Conservation (phyloP, 53 echinoderm and acorn worm species). For the Echinometra lucunter region DNA sequence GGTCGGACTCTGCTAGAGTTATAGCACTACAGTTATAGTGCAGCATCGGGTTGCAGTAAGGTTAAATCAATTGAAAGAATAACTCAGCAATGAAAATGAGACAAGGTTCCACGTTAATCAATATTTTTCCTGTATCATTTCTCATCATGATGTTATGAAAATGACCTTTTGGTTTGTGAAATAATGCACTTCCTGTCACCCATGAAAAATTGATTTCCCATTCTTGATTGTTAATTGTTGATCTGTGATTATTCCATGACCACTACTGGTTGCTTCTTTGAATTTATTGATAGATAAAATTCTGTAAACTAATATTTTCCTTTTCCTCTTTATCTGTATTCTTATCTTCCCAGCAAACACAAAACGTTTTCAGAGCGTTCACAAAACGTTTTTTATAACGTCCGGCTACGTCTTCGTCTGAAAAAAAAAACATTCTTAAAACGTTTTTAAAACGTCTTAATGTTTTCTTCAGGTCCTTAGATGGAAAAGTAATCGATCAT, state of each 20-base stretch:
- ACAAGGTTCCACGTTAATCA: background rate
- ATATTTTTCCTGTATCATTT: background rate
- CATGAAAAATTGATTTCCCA: background rate
- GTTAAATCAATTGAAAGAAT: conserved; percentile 50
- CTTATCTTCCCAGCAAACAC: background rate
- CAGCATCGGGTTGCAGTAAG: background rate
- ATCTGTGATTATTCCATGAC: background rate
- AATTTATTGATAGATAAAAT: background rate
- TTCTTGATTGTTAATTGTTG: background rate
- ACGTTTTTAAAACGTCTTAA: too few relatives aligned
- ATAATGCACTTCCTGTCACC: background rate
- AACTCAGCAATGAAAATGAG: background rate
- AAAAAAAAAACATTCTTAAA: too few relatives aligned
- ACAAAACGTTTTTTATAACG: too few relatives aligned
- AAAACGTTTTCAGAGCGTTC: too few relatives aligned
- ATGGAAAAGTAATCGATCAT: too few relatives aligned
- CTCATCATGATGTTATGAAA: background rate
- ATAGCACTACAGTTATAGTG: background rate
- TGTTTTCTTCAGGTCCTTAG: too few relatives aligned
- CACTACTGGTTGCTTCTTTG: background rate
- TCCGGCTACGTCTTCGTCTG: too few relatives aligned
- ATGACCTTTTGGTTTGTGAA: background rate
- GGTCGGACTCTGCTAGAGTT: background rate
- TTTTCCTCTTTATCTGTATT: background rate
- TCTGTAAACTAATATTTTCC: background rate